Conservation (phyloP, 2,113 vertebrate genomes). For the Triplophysa siluroides region DNA sequence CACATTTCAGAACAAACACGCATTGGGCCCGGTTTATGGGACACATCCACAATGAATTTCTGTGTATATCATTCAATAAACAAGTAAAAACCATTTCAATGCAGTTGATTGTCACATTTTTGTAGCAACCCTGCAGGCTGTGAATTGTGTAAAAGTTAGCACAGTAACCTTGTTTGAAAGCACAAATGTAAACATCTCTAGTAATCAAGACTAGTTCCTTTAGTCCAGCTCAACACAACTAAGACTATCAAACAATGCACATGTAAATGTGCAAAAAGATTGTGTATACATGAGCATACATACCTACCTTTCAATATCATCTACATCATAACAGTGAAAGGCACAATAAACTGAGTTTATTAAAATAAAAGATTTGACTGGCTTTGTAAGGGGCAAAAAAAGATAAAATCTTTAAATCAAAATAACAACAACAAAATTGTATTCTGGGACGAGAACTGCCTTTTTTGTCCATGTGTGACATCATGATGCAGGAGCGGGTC, state of each 20-base stretch:
- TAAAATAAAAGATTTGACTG: not conserved
- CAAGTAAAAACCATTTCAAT: not conserved
- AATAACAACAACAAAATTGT: not conserved
- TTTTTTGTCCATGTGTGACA: conserved; percentile 39
- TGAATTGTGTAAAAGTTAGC: not conserved
- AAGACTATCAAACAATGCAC: not conserved
- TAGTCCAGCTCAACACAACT: not conserved
- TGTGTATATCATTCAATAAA: conserved; percentile 1
- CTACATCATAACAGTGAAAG: not conserved
- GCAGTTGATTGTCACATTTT: not conserved
- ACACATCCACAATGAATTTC: not conserved
- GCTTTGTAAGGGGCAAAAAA: not conserved
- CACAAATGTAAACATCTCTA: conserved; percentile 1
- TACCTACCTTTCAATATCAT: not conserved
- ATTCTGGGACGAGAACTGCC: not conserved
- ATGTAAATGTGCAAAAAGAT: not conserved
- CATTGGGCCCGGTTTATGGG: not conserved
- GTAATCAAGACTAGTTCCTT: not conserved
- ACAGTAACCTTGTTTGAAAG: conserved; percentile 22
- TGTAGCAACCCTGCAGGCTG: not conserved
- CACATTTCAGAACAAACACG: conserved; percentile 33
- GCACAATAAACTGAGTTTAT: conserved; percentile 15
- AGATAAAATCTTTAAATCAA: not conserved
- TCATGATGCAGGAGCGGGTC: not conserved
- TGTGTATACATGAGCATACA: not conserved